Conservation (phyloP, 2,888 invertebrate species). For the Eupelmus urozonus region DNA sequence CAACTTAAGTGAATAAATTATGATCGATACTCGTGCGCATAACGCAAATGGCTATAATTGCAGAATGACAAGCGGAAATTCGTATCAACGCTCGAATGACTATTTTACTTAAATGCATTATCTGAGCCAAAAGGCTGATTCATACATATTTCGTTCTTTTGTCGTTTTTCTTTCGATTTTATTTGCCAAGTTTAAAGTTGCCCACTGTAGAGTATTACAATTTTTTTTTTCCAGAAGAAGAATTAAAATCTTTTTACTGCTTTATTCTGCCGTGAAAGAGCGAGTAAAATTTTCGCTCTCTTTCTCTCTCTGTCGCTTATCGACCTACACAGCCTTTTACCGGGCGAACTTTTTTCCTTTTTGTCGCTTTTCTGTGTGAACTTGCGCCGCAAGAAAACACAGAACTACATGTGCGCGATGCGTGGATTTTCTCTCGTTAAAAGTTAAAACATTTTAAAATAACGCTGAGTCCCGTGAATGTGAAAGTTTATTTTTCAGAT, state of each 20-base stretch:
- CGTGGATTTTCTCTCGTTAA: slow-evolving; percentile 41
- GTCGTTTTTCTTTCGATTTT: neutral
- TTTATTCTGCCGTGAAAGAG: slow-evolving; percentile 34
- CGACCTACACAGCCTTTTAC: slow-evolving; percentile 51
- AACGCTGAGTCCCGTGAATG: neutral
- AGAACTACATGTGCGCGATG: slow-evolving; percentile 15
- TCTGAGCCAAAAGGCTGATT: neutral
- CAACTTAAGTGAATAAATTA: slow-evolving; percentile 30
- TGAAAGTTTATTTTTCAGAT: neutral
- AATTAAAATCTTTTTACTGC: slow-evolving; percentile 47
- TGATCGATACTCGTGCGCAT: slow-evolving; percentile 19
- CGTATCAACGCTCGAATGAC: slow-evolving; percentile 1
- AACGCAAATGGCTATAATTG: slow-evolving; percentile 17
- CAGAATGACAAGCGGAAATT: slow-evolving; percentile 31
- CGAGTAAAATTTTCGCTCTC: slow-evolving; percentile 38
- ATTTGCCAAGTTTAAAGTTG: neutral
- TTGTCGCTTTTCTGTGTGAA: slow-evolving; percentile 43
- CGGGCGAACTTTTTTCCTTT: slow-evolving; percentile 24
- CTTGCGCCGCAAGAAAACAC: slow-evolving; percentile 32
- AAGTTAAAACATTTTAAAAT: slow-evolving; percentile 45
- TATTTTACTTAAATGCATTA: neutral
- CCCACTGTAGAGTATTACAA: neutral
- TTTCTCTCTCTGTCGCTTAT: slow-evolving; percentile 49
- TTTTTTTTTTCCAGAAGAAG: slow-evolving; percentile 1
- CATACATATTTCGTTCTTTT: neutral